Percentiles rank a stretch among this genome's conserved stretches.
Evolutionary conservation across 2,113 vertebrate species (phyloP).

Genomic region (Steatornis caripensis): DNA sequence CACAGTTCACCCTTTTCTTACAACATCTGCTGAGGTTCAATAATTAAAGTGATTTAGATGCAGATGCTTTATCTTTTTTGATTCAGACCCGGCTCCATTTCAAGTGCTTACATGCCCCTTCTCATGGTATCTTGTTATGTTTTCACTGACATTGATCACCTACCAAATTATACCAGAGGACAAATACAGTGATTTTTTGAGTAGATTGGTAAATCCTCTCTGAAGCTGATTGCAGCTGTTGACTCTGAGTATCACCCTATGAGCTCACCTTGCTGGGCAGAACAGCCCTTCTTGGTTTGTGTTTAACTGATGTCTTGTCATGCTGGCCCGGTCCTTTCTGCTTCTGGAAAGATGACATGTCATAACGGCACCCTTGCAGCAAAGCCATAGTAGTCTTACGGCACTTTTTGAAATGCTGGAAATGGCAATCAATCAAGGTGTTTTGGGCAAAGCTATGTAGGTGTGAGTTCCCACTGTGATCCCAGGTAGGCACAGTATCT

Average conservation of each 20-base stretch:
- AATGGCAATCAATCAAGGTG: neutral
- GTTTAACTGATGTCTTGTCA: neutral
- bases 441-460: neutral
- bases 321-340: neutral
- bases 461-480: neutral
- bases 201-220: neutral
- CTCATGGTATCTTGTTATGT: neutral
- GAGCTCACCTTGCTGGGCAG: neutral
- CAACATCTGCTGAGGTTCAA: neutral
- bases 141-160: neutral
- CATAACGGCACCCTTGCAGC: neutral
- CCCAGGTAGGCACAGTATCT: neutral
- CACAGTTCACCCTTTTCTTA: neutral
- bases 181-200: neutral
- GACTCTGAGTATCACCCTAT: neutral
- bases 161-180: neutral
- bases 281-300: neutral
- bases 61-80: neutral
- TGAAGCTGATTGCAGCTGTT: neutral
- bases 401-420: neutral
- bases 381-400: neutral
- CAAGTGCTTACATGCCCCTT: neutral
- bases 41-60: neutral
- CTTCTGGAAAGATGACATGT: neutral
- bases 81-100: neutral